Evolutionary conservation across 1,140 invertebrate species (phyloP).

Genomic region (Dufourea novaeangliae): DNA sequence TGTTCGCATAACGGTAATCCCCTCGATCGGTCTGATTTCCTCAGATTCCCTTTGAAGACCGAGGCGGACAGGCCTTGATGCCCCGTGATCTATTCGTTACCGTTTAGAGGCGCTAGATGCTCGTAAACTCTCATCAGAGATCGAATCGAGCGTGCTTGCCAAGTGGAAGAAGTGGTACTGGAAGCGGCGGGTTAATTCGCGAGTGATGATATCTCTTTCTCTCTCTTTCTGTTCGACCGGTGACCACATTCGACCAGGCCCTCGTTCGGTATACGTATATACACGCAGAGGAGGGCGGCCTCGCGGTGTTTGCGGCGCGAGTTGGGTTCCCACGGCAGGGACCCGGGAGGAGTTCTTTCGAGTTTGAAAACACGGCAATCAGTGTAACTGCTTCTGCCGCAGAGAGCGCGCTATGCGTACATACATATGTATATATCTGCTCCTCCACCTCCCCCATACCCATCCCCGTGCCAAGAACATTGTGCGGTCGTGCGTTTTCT

Average conservation of each 20-base stretch:
- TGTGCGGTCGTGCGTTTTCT: slow-evolving; percentile 13
- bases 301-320: slow-evolving; percentile 69
- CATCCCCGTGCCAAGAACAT: slow-evolving; percentile 52
- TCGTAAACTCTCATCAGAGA: slow-evolving; percentile 71
- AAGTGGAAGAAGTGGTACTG: slow-evolving; percentile 65
- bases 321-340: slow-evolving; percentile 76
- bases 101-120: slow-evolving; percentile 57
- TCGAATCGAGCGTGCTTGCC: slow-evolving; percentile 58
- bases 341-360: slow-evolving; percentile 76
- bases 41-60: slow-evolving; percentile 22
- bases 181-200: slow-evolving; percentile 69
- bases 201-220: slow-evolving; percentile 62
- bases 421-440: slow-evolving; percentile 43
- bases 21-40: slow-evolving; percentile 38
- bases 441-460: no score
- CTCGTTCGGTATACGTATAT: slow-evolving; percentile 11
- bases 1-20: slow-evolving; percentile 28
- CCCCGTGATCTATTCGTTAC: slow-evolving; percentile 58
- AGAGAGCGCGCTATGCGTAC: slow-evolving; percentile 67
- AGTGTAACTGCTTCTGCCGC: slow-evolving; percentile 77
- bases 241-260: slow-evolving; percentile 49
- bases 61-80: slow-evolving; percentile 2
- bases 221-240: slow-evolving; percentile 29
- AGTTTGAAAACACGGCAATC: slow-evolving; percentile 79
- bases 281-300: slow-evolving; percentile 51